These are phyloP conservation scores for Maconellicoccus hirsutus DNA, from an alignment of 1,140 invertebrate species.

Conservation along the genomic window DNA sequence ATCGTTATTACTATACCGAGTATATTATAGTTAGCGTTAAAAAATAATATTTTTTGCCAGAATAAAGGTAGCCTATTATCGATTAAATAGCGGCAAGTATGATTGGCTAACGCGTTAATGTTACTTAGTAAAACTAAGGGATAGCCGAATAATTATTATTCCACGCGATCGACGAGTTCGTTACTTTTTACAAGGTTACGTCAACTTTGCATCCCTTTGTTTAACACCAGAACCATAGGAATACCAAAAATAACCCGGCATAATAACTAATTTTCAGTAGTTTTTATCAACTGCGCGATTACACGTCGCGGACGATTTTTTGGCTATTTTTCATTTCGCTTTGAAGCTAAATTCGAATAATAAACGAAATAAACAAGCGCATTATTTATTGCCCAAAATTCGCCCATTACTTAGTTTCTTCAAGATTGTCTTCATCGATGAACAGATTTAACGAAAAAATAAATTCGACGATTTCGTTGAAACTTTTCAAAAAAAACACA, in stretches of 20 bases:
- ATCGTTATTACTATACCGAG: neutral
- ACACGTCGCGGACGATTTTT: too few relatives aligned
- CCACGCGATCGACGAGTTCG: slow-evolving; percentile 17
- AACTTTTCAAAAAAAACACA: too few relatives aligned
- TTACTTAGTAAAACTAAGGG: slow-evolving; percentile 11
- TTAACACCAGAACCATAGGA: neutral
- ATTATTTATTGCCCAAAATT: too few relatives aligned
- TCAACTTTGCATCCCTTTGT: slow-evolving; percentile 12
- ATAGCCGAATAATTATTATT: slow-evolving; percentile 1
- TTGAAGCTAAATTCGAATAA: too few relatives aligned
- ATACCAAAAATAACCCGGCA: neutral
- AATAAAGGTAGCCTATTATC: slow-evolving; percentile 13
- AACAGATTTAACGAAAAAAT: too few relatives aligned
- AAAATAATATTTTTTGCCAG: slow-evolving; percentile 15
- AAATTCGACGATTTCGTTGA: too few relatives aligned
- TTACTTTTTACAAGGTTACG: slow-evolving; percentile 16
- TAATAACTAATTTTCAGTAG: too few relatives aligned
- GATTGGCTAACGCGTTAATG: neutral
- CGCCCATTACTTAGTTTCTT: too few relatives aligned
- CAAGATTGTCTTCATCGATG: too few relatives aligned
- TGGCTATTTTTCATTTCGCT: too few relatives aligned
- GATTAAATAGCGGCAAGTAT: slow-evolving; percentile 5
- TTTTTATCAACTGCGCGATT: too few relatives aligned
- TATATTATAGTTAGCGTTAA: slow-evolving; percentile 14
- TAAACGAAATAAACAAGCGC: too few relatives aligned